Evolutionary conservation across 2,797 vertebrate species (phyloP), one percentile per base, ranked within the genome.

Genomic region (Sciurus carolinensis): DNA sequence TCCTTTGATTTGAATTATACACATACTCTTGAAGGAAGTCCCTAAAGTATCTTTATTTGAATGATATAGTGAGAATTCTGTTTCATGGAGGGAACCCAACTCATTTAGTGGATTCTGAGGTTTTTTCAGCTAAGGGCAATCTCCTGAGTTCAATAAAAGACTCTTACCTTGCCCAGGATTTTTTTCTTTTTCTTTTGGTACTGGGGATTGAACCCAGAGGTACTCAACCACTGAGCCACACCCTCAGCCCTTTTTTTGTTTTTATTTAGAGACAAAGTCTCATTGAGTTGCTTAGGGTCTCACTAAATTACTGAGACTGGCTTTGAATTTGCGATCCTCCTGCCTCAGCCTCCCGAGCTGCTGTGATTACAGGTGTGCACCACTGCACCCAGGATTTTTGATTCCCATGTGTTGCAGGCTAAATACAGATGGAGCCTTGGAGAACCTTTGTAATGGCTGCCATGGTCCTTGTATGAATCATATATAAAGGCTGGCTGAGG

Each of bases 1-100:
- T 92, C 47, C 24, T 17, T 57, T 7, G 54, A 57, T 57, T 57
- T 15, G 36, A n/a, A 52, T 7, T 71, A 30, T 80, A n/a, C 17
- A 42, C 72, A 28, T 42, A 28, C 4, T 84, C n/a, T 42, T 88
- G 5, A 33, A 79, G 72, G 33, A 30, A 76, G 22, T 64, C 42
- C 36, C 11, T 79, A 79, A 62, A 64, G 5, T 59, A 33, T 22
- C 30, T 82, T 87, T 14, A 54, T 84, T 50, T 66, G 28, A 93
- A 44, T 72, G 42, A 81, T 57, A 59, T 76, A 17, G 36, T n/a
- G 80, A 62, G 69, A 77, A 28, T 77, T 95, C 72, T 94, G 62
- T 71, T 94, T 96, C 54, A 59, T 28, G 3, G 39, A 89, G 80
- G 71, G 30, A 91, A 8, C 14, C 24, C 7, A 26, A 42, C 3